These are phyloP conservation scores for Trissolcus japonicus DNA, from an alignment of 2,888 invertebrate species.

Conservation along the genomic window DNA sequence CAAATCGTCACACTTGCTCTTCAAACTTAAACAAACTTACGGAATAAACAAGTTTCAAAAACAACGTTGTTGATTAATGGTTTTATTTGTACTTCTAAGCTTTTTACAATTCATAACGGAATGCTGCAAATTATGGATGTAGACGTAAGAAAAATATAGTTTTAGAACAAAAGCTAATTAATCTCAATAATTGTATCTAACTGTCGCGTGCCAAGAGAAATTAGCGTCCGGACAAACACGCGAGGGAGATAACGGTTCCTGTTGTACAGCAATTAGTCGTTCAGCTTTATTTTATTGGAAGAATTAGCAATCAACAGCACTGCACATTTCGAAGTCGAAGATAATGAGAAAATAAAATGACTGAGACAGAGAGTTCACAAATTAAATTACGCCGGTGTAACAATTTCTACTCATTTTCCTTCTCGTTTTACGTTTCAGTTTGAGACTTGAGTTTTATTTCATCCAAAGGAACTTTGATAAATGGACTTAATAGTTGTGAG, in stretches of 20 bases:
- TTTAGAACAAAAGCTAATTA: conserved; percentile 61
- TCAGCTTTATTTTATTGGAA: conserved; percentile 56
- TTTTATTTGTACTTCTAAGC: background rate
- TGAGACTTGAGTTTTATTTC: background rate
- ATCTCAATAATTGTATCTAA: conserved; percentile 63
- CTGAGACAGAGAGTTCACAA: conserved; percentile 33
- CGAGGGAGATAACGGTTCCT: conserved; percentile 42
- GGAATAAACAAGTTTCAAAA: conserved; percentile 35
- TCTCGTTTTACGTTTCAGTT: conserved; percentile 9
- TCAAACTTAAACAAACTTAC: conserved; percentile 30
- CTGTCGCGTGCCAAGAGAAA: conserved; percentile 58
- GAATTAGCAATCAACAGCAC: conserved; percentile 55
- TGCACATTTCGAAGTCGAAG: conserved; percentile 35
- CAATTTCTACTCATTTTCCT: conserved; percentile 28
- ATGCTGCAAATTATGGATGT: background rate
- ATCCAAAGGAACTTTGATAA: background rate
- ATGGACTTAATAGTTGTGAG: background rate
- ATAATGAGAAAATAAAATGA: conserved; percentile 53
- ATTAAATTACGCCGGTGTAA: conserved; percentile 35
- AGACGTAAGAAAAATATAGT: conserved; percentile 19
- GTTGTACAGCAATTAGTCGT: conserved; percentile 60
- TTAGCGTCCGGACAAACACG: conserved; percentile 42
- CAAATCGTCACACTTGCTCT: conserved; percentile 38
- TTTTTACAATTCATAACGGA: background rate
- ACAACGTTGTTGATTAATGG: conserved; percentile 28